phyloP scores from a whole-genome alignment of 2,113 vertebrate genomes.

The Piaya cayana region DNA sequence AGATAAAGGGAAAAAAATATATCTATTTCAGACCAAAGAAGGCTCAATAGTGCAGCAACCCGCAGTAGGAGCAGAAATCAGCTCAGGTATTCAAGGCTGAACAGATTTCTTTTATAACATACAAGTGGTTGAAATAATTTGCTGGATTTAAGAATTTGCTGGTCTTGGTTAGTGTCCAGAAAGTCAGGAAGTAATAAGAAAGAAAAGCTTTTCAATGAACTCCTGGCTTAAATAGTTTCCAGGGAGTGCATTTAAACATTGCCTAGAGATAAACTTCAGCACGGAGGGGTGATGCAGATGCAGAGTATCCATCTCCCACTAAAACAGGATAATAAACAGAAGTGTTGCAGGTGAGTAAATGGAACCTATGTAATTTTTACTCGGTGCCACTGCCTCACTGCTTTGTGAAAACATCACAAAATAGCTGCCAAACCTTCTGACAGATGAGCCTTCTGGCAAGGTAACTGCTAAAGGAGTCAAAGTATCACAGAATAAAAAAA shows the following conservation, averaged over 20 bases:
- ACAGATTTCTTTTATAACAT: constrained; percentile 43
- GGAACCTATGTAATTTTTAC: neutral
- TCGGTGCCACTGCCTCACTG: neutral
- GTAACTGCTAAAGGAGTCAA: neutral
- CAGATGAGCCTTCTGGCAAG: neutral
- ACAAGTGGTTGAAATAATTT: constrained; percentile 28
- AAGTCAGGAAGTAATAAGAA: constrained; percentile 53
- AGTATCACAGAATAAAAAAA: neutral
- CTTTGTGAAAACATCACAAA: neutral
- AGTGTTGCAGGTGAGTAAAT: neutral
- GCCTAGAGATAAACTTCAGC: constrained; percentile 2
- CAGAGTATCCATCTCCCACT: neutral
- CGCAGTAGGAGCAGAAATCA: neutral
- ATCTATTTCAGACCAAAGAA: neutral
- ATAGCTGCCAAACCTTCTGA: neutral
- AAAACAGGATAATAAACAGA: neutral
- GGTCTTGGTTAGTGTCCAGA: constrained; percentile 50
- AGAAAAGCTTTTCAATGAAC: constrained; percentile 30
- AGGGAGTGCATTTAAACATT: neutral
- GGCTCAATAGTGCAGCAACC: neutral
- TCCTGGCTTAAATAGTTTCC: constrained; percentile 37
- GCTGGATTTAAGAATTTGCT: constrained; percentile 50
- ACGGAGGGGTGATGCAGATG: neutral
- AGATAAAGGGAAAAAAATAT: neutral
- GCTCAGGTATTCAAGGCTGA: neutral